Base-by-base conservation (phyloP, 2,797 vertebrate genomes). In the Enteromius viviparus region DNA sequence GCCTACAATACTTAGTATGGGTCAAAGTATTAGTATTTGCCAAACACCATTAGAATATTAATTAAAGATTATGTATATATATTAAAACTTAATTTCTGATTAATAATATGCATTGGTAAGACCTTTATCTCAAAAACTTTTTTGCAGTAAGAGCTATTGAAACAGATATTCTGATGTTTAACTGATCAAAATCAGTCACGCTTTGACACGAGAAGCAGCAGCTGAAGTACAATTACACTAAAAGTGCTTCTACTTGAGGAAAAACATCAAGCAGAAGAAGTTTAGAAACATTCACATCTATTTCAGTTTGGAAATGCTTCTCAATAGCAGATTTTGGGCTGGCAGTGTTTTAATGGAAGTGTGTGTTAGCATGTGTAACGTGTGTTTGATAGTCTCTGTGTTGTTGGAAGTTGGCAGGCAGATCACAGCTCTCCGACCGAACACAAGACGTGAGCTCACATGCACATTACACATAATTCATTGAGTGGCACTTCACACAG, bases 391-490 rank as follows among this genome's bases (percentile, higher is more conserved):
- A 0, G 51, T 40, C 72, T 58, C 32, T 10, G 21, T 58, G 53
- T 76, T 76, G 51, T 15, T 58, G 49, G 23, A 75, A 58, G 72
- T 58, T 55, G 51, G 9, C 55, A 62, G 55, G 75, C 58, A 29
- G 75, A 45, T 47, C 51, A 40, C 53, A 76, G 53, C 74, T 58
- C 32, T 15, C 74, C 14, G 60, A 64, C 68, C 11, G 68, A 45
- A 49, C 70, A 74, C 45, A 32, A 51, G 26, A 78, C 62, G 62
- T 78, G 76, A 78, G 29, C 66, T 45, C 78, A 71, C 78, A 45
- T 71, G 53, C 66, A 80, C 37, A 60, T 71, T 71, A n/a, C 34
- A 40, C 78, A 80, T 70, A 71, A 80, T 80, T 80, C 51, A 80
- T 9, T 58, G 66, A 80, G 78, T 70, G 23, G 34, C 78, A 70